phyloP scores from a whole-genome alignment of 2,888 invertebrate species.

The Lissocephala sabroskyi region DNA sequence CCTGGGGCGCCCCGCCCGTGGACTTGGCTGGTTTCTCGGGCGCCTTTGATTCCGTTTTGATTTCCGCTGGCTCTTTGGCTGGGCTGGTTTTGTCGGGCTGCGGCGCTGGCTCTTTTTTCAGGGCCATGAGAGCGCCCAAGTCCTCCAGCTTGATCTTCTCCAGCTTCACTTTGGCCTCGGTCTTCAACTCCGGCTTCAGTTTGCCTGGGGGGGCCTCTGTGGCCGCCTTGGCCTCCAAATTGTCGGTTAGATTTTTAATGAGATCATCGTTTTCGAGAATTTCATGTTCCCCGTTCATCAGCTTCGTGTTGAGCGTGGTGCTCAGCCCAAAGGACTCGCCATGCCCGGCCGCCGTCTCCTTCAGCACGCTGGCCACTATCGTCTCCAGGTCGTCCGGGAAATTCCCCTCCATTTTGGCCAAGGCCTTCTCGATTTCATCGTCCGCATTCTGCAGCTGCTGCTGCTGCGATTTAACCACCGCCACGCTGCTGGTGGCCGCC shows the following conservation, averaged over 20 bases:
- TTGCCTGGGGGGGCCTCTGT: background rate
- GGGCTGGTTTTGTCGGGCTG: conserved; percentile 2
- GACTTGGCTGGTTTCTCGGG: background rate
- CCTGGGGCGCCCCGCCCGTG: no score
- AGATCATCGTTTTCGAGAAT: conserved; percentile 62
- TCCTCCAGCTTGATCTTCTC: conserved; percentile 36
- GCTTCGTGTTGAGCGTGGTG: conserved; percentile 35
- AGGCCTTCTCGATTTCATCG: conserved; percentile 78
- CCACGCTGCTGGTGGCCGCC: no score
- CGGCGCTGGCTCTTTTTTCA: conserved; percentile 23
- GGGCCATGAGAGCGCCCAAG: conserved; percentile 19
- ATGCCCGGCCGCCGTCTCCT: conserved; percentile 30
- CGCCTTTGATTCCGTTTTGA: conserved; percentile 5
- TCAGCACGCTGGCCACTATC: conserved; percentile 37
- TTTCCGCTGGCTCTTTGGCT: conserved; percentile 5
- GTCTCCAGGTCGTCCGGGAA: conserved; percentile 51
- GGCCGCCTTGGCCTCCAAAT: conserved; percentile 25
- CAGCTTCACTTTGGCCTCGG: conserved; percentile 28
- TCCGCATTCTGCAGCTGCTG: conserved; percentile 38
- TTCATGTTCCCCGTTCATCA: conserved; percentile 71
- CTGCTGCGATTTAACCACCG: conserved; percentile 1
- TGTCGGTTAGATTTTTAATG: conserved; percentile 61
- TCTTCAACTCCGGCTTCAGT: conserved; percentile 13
- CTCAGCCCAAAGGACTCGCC: conserved; percentile 1
- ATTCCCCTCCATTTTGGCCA: conserved; percentile 79